These are phyloP conservation scores for Triplophysa siluroides DNA, from an alignment of 2,113 vertebrate genomes.

Conservation along the genomic window DNA sequence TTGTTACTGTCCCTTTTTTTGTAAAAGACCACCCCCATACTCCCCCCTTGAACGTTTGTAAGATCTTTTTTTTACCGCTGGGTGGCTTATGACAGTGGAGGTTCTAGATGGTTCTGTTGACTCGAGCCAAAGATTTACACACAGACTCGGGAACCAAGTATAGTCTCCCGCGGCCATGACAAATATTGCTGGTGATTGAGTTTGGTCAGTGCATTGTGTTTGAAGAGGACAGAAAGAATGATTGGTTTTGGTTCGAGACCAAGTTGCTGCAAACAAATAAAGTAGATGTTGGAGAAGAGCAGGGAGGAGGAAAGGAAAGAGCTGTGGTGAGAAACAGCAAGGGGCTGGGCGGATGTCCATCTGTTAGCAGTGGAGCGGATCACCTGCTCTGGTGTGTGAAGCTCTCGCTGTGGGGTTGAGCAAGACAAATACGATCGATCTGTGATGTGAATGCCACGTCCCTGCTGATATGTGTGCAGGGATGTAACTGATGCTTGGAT, in stretches of 20 bases:
- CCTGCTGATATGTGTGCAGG: conserved; percentile 7
- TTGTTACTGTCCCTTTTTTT: no score
- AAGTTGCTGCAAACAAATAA: background rate
- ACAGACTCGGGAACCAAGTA: conserved; percentile 9
- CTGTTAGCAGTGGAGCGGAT: conserved; percentile 57
- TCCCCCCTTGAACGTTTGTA: background rate
- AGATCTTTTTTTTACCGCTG: conserved; percentile 25
- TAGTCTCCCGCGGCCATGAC: conserved; percentile 32
- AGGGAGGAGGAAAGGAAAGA: background rate
- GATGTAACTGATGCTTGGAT: conserved; percentile 15
- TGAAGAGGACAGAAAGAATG: conserved; percentile 17
- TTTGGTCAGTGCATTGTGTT: conserved; percentile 48
- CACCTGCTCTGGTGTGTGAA: conserved; percentile 74
- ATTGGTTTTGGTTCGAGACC: background rate
- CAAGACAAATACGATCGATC: conserved; percentile 59
- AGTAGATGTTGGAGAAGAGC: background rate
- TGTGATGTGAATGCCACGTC: conserved; percentile 46
- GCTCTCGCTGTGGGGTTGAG: conserved; percentile 72
- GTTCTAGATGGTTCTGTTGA: conserved; percentile 43
- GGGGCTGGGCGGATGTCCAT: conserved; percentile 52
- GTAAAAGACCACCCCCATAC: background rate
- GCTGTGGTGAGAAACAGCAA: background rate
- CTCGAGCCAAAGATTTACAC: conserved; percentile 42
- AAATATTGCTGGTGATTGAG: conserved; percentile 52
- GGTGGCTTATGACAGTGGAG: conserved; percentile 35